A percentile compares a stretch with the other conserved stretches of the same genome.
These are phyloP conservation scores for Anhinga anhinga DNA, from an alignment of 2,113 vertebrate genomes.

Conservation along the genomic window DNA sequence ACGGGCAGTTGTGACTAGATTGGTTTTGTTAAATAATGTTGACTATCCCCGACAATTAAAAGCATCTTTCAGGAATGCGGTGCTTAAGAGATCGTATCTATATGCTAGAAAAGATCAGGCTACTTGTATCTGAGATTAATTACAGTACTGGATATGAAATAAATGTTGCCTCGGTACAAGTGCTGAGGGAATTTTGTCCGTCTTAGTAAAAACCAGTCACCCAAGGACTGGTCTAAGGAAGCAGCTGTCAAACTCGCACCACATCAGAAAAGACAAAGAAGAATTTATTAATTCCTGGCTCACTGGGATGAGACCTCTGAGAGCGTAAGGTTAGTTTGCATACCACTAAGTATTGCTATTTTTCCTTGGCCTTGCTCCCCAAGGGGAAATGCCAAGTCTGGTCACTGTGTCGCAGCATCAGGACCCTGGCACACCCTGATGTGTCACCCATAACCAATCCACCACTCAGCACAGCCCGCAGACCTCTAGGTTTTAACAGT, in stretches of 20 bases:
- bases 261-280: neutral
- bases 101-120: neutral
- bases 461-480: rapidly evolving
- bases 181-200: neutral
- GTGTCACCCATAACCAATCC: neutral
- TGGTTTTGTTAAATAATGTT: neutral
- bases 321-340: neutral
- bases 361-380: neutral
- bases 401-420: rapidly evolving
- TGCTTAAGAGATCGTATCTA: neutral
- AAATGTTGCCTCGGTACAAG: neutral
- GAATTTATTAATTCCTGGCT: neutral
- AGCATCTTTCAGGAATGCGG: neutral
- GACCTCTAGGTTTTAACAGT: neutral
- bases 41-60: neutral
- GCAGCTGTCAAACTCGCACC: neutral
- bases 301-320: neutral
- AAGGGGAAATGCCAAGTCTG: neutral
- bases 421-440: neutral
- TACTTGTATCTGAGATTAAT: neutral
- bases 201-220: neutral
- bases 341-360: neutral
- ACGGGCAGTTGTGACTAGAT: neutral
- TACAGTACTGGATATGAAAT: neutral
- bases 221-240: neutral